These are phyloP conservation scores for Echinops telfairi DNA, from an alignment of 2,113 vertebrate species.

Conservation along the genomic window DNA sequence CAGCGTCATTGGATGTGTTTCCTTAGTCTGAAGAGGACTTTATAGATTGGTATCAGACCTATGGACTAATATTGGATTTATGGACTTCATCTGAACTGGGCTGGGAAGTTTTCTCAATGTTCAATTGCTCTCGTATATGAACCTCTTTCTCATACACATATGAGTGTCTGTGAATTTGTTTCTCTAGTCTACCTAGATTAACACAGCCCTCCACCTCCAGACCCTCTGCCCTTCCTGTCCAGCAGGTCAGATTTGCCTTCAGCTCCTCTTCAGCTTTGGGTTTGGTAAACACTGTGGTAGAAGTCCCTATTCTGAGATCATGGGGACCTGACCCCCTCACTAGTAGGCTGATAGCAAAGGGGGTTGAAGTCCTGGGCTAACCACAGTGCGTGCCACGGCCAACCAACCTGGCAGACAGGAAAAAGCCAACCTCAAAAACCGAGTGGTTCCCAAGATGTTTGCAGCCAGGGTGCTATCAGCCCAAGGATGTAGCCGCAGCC, in stretches of 20 bases:
- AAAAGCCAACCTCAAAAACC: slow-evolving; percentile 11
- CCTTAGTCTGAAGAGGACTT: too few relatives aligned
- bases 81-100: too few relatives aligned
- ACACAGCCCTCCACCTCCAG: neutral
- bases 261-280: neutral
- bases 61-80: too few relatives aligned
- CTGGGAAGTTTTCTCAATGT: too few relatives aligned
- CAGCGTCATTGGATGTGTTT: too few relatives aligned
- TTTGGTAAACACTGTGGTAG: neutral
- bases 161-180: too few relatives aligned
- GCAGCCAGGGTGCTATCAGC: neutral
- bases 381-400: neutral
- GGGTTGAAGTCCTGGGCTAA: neutral
- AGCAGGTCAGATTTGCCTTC: neutral
- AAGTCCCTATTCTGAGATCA: neutral
- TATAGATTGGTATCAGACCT: too few relatives aligned
- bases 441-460: neutral
- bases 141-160: too few relatives aligned
- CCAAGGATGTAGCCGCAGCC: neutral
- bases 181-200: too few relatives aligned
- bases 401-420: neutral
- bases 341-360: neutral
- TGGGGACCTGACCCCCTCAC: neutral
- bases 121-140: too few relatives aligned
- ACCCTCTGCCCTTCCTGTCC: neutral